phyloP scores from a whole-genome alignment of 2,113 vertebrate species.

The Equus quagga region DNA sequence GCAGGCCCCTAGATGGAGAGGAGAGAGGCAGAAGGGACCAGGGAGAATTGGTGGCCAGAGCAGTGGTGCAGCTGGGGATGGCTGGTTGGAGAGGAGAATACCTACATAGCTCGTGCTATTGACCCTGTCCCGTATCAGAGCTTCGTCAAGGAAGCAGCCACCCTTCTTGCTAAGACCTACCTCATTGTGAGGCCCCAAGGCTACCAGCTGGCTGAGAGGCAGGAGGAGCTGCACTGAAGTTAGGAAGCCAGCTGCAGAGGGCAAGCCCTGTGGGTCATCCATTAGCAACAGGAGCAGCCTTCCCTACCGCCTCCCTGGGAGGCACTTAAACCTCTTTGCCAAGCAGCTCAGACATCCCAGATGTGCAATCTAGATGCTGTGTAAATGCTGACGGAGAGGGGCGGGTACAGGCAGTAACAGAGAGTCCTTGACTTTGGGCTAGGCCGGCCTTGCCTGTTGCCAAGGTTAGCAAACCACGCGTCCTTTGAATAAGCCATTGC shows the following conservation, averaged over 20 bases:
- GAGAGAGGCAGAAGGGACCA: neutral
- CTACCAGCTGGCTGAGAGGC: neutral
- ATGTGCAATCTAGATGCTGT: neutral
- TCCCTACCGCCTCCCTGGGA: neutral
- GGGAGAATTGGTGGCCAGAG: neutral
- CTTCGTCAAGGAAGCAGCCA: neutral
- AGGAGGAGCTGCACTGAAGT: neutral
- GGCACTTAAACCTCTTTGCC: neutral
- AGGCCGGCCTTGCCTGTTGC: neutral
- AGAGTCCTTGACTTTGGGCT: neutral
- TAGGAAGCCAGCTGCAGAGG: neutral
- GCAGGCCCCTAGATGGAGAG: neutral
- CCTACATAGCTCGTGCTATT: neutral
- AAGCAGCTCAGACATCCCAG: neutral
- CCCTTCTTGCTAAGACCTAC: neutral
- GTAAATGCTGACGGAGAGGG: neutral
- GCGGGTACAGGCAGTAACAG: neutral
- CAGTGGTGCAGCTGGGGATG: neutral
- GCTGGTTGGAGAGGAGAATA: neutral
- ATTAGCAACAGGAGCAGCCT: neutral
- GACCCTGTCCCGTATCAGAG: neutral
- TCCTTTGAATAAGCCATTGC: constrained; percentile 1
- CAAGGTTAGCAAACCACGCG: constrained; percentile 48
- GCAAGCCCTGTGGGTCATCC: neutral
- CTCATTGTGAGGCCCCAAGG: neutral